Evolutionary conservation across 1,140 invertebrate species (phyloP).

Genomic region (Kradibia gibbosae): DNA sequence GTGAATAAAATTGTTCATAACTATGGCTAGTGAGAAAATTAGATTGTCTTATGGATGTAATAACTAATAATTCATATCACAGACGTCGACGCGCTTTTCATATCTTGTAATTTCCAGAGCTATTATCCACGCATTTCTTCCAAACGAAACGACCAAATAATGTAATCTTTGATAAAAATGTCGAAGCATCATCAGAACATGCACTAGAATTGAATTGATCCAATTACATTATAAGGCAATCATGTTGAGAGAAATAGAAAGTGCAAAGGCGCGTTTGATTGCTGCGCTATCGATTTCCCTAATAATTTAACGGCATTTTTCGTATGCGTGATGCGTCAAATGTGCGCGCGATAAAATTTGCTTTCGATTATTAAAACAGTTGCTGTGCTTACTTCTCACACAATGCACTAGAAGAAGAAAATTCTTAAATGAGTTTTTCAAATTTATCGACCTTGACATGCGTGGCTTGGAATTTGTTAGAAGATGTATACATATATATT

Average conservation of each 20-base stretch:
- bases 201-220: conserved; percentile 16
- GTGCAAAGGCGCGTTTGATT: neutral
- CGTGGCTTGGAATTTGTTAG: neutral
- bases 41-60: neutral
- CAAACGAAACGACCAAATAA: neutral
- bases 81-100: neutral
- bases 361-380: conserved; percentile 26
- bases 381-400: neutral
- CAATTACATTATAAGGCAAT: conserved; percentile 2
- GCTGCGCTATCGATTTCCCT: neutral
- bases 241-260: neutral
- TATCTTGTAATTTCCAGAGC: neutral
- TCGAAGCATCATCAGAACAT: neutral
- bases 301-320: conserved; percentile 22
- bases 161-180: conserved; percentile 10
- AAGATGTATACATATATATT: no score
- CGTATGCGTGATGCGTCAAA: neutral
- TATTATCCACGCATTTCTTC: neutral
- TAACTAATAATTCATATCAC: neutral
- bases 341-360: conserved; percentile 1
- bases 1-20: neutral
- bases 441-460: neutral
- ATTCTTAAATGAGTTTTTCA: neutral
- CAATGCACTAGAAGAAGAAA: neutral
- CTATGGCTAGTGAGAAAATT: neutral